Conservation (phyloP, 1,140 invertebrate genomes). For the Drosophila trapezifrons region DNA sequence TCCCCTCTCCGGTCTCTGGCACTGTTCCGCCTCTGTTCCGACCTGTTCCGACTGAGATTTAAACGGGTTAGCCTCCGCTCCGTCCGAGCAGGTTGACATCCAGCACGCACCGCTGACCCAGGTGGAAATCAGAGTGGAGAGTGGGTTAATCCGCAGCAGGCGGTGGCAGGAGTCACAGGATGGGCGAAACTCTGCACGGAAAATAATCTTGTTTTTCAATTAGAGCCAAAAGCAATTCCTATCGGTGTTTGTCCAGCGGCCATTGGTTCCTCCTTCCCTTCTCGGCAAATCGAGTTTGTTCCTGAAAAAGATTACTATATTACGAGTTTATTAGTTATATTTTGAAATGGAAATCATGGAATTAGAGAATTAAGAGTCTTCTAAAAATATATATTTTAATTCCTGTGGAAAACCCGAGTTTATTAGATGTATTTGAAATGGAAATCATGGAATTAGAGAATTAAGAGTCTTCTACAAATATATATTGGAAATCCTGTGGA, state of each 20-base stretch:
- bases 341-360: background rate
- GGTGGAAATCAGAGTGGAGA: conserved; percentile 11
- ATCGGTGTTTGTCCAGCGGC: conserved; percentile 21
- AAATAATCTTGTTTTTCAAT: conserved; percentile 41
- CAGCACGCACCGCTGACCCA: conserved; percentile 39
- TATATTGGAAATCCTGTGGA: too few species aligned
- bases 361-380: background rate
- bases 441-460: too few species aligned
- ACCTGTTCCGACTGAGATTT: conserved; percentile 33
- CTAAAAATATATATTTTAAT: too few species aligned
- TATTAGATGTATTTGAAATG: too few species aligned
- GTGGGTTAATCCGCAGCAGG: conserved; percentile 24
- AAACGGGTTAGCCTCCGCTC: conserved; percentile 54
- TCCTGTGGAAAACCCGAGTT: too few species aligned
- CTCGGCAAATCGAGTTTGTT: conserved; percentile 10
- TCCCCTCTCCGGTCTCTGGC: background rate
- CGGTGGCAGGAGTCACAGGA: conserved; percentile 30
- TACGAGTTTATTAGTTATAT: background rate
- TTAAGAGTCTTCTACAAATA: too few species aligned
- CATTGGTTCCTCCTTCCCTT: background rate
- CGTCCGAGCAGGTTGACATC: conserved; percentile 48
- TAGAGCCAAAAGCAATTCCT: conserved; percentile 18
- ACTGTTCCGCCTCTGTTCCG: background rate
- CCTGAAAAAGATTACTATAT: background rate
- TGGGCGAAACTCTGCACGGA: conserved; percentile 6